Base-by-base conservation (phyloP, 2,797 vertebrate species). In the Sebastes oblongus region DNA sequence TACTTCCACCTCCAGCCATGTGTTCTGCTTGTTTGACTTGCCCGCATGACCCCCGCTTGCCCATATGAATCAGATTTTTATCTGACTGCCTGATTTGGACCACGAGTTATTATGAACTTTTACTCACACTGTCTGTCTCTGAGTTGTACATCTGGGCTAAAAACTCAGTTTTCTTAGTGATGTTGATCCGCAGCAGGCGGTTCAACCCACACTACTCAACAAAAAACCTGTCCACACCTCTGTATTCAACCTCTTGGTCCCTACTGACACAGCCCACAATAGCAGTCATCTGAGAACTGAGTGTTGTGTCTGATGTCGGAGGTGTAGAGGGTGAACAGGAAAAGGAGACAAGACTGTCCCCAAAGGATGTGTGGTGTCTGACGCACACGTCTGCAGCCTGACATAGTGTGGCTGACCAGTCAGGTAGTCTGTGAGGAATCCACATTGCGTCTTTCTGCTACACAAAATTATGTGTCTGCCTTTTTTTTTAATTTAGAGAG, bases 121-220 rank as follows among this genome's bases (percentile, higher is more conserved):
- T 36, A 56, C 32, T 25, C 24, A 5, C 8, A 16, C 66, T 22
- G 66, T 52, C 46, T 30, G 10, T 27, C 24, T 56, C 14, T 13
- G 36, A 22, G 56, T 60, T 18, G 4, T 42, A 18, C 14, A 46
- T 30, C 20, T 30, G 25, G 5, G 52, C 18, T 56, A 1, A 71
- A 29, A 71, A 34, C 34, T 68, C 39, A 3, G 46, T 65, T 64
- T 50, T 64, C 42, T 61, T 3, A 27, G 76, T 67, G 58, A 65
- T 59, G 56, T 55, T 54, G 65, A 86, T 60, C 83, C 56, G 65
- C 64, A 78, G 80, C 59, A 78, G 80, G 74, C 60, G 62, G 66
- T 77, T 82, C 54, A 54, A 34, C 54, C 22, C 30, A 56, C 42
- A 34, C 72, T 36, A n/a, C 22, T 62, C 11, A 5, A 72, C 65